A percentile compares a stretch with the other conserved stretches of the same genome.
phyloP scores from a whole-genome alignment of 2,797 vertebrate species.

The Catamblyrhynchus diadema region DNA sequence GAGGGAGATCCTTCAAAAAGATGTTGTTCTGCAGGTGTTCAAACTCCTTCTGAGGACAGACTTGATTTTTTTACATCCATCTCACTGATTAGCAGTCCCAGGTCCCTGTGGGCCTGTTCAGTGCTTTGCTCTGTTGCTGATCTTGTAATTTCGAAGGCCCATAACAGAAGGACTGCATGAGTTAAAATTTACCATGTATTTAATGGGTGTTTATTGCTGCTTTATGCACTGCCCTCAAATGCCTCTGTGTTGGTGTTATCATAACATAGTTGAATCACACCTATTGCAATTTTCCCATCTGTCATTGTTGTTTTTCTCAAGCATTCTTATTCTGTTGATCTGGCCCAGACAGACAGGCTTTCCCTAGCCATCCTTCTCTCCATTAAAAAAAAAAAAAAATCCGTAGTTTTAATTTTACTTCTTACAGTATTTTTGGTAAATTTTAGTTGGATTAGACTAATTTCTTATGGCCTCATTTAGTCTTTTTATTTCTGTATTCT shows the following conservation, averaged over 20 bases:
- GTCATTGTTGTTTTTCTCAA: background rate
- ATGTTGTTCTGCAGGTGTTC: background rate
- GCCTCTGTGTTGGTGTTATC: background rate
- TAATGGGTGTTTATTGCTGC: background rate
- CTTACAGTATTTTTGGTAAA: slow-evolving; percentile 22
- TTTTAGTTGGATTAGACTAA: slow-evolving; percentile 44
- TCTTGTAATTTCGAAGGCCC: background rate
- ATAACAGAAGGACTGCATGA: background rate
- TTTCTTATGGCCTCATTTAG: slow-evolving; percentile 66
- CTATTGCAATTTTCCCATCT: background rate
- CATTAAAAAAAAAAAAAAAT: background rate
- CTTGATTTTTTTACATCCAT: background rate
- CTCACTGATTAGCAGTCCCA: background rate
- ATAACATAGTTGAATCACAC: background rate
- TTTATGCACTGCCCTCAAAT: background rate
- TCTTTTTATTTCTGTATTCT: slow-evolving; percentile 67
- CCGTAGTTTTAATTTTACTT: background rate
- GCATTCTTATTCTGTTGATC: background rate
- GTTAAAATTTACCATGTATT: background rate
- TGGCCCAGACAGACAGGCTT: background rate
- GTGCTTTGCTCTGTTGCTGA: background rate
- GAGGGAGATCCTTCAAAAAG: background rate
- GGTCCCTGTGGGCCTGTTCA: background rate
- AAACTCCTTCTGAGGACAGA: background rate
- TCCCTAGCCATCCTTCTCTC: background rate